Evolutionary conservation across 2,888 invertebrate species (phyloP), one percentile per base, ranked within the genome.

Genomic region (Teleiodes luculella): DNA sequence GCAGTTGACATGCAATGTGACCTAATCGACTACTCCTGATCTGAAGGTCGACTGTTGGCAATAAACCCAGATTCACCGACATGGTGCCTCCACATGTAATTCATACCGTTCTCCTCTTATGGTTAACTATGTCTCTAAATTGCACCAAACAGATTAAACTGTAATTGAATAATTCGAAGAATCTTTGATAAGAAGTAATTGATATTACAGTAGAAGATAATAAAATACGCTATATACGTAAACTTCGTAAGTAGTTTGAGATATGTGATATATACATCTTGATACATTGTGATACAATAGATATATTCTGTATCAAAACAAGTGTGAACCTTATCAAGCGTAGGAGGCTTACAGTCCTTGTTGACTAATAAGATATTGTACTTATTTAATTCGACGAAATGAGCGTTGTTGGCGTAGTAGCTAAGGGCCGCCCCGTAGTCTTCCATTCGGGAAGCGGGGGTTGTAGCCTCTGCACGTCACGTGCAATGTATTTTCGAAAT

Each of bases 41-140:
- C 66, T 62, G 80, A 84, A 84, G 81, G 83, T 70, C 67, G 62
- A 73, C 80, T 77, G 74, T 73, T 65, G 64, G 76, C 75, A 78
- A 79, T 86, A 83, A 85, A 84, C 86, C 85, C 74, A 84, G 83
- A 80, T 84, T 72, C 75, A 76, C 31, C 18, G 11, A 33, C 31
- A 16, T 5, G 31, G 16, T 46, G 16, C 39, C 14, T 10, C 39
- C 10, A 39, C 14, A 10, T 18, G 11, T 13, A 43, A 24, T 20
- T n/a, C 3, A 3, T 20, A n/a, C 4, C 28, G n/a, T 37, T 16
- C 76, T 78, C 77, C 72, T 31, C 5, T 30, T 50, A 50, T 50
- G 36, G 50, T 54, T 45, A 45, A 46, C 45, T 50, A 49, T 43
- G 45, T 36, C 31, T 49, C 33, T 43, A 13, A 18, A 5, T 39